Base-by-base conservation (phyloP, 30 jellyfish, hydroid and myxozoan genomes). In the Turritopsis rubra region DNA sequence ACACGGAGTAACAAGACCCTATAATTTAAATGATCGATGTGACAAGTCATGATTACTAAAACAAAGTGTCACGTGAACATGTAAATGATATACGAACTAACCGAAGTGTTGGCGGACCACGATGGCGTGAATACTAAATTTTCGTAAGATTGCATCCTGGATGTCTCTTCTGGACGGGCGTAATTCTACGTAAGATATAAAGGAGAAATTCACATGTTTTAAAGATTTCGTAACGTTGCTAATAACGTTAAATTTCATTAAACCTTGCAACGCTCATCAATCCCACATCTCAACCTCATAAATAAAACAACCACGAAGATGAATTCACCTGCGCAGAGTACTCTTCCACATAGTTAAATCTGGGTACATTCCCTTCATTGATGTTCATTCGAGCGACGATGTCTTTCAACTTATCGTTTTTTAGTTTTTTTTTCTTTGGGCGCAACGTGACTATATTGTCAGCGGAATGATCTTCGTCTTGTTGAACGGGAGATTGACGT, bases 61-160 rank as follows among this genome's bases (percentile, higher is more conserved):
- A 68, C 0, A 68, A n/a, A n/a, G 21, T 68, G 77, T 68, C 9
- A 68, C 0, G 8, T 7, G 4, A 68, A 23, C 77, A 23, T 68
- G 30, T 7, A 68, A 68, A 27, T 60, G 19, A 72, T 29, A 29
- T 52, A 71, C 53, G 18, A 16, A 84, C 96, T 72, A 75, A 92
- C 98, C 66, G 98, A 92, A 80, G 94, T 92, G 72, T 88, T 88
- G 72, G 95, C 83, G 77, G 90, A 77, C 98, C 98, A 92, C 1
- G 98, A 95, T 21, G 96, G 96, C 9, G 96, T 92, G 71, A 87
- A 92, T 0, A 89, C 83, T 1, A 92, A 74, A 71, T 60, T 88
- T 85, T 92, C 98, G 31, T 85, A 88, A 1, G 98, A 92, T 52
- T 95, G 98, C 29, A 88, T 88, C 79, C 91, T 87, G 0, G 98